These are phyloP conservation scores for Menidia menidia DNA, from an alignment of 2,797 vertebrate genomes.

Conservation along the genomic window DNA sequence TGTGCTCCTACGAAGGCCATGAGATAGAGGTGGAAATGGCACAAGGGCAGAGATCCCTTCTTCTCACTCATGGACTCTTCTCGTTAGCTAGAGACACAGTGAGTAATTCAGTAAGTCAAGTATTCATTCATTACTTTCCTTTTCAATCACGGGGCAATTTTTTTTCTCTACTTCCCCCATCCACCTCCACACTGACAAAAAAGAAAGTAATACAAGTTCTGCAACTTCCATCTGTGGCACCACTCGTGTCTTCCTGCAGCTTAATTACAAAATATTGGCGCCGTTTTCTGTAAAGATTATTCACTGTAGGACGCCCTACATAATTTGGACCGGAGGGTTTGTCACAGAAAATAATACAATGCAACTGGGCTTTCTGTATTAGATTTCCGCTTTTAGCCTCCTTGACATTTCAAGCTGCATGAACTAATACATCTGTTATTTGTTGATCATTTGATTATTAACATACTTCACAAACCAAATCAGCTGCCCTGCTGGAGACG, in stretches of 20 bases:
- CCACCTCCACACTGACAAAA: conserved; percentile 70
- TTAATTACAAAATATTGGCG: conserved; percentile 87
- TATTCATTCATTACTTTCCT: conserved; percentile 87
- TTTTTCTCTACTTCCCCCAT: conserved; percentile 61
- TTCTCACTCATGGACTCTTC: conserved; percentile 79
- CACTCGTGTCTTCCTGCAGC: conserved; percentile 79
- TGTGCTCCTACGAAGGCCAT: conserved; percentile 63
- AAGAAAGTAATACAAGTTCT: conserved; percentile 73
- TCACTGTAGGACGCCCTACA: conserved; percentile 85
- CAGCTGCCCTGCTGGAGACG: conserved; percentile 85
- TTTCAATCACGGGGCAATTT: conserved; percentile 82
- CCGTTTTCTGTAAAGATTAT: conserved; percentile 87
- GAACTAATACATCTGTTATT: conserved; percentile 92
- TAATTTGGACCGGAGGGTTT: conserved; percentile 89
- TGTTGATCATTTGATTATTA: conserved; percentile 92
- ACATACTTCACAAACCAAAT: conserved; percentile 90
- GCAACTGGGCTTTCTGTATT: conserved; percentile 87
- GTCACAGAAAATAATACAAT: conserved; percentile 87
- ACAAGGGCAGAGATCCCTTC: conserved; percentile 70
- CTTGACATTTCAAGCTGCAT: conserved; percentile 91
- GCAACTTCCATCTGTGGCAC: conserved; percentile 76
- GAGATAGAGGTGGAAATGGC: conserved; percentile 74
- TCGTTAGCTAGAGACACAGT: conserved; percentile 78
- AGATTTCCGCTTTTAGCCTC: conserved; percentile 89
- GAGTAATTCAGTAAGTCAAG: conserved; percentile 87